These are phyloP conservation scores for Cryptoblepharus egeriae DNA, from an alignment of 2,797 vertebrate species.

Conservation along the genomic window DNA sequence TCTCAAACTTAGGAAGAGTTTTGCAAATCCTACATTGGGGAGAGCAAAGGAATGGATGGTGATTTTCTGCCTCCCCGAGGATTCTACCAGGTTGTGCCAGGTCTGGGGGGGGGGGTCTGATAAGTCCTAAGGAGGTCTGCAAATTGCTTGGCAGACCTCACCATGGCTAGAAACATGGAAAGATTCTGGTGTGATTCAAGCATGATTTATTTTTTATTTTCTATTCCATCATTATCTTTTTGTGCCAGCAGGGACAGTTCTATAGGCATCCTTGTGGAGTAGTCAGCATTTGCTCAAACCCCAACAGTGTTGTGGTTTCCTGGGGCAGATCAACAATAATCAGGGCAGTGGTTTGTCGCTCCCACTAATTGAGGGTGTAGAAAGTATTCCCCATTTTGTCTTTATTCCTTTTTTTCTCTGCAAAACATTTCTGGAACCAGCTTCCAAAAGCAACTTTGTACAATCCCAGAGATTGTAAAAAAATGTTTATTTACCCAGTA, in stretches of 20 bases:
- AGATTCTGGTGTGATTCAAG: too few relatives aligned
- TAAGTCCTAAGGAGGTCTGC: too few relatives aligned
- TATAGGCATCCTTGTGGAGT: too few relatives aligned
- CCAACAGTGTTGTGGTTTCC: not conserved
- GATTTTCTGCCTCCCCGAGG: too few relatives aligned
- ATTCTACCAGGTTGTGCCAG: too few relatives aligned
- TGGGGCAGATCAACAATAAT: not conserved
- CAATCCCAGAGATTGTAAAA: not conserved
- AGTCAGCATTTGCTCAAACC: rapidly evolving
- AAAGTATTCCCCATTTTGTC: too few relatives aligned
- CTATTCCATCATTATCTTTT: not conserved
- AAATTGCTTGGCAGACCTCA: too few relatives aligned
- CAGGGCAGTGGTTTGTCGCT: rapidly evolving
- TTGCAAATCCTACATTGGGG: too few relatives aligned
- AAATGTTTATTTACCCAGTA: not conserved
- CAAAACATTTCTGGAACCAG: not conserved
- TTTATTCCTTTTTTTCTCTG: not conserved
- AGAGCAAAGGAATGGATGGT: too few relatives aligned
- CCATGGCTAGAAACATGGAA: too few relatives aligned
- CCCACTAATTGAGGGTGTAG: not conserved
- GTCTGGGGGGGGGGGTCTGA: too few relatives aligned
- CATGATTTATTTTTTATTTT: rapidly evolving
- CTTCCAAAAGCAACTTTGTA: not conserved
- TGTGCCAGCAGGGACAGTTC: not conserved
- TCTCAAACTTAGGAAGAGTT: too few relatives aligned